These are phyloP conservation scores for Dendrolimus houi DNA, from an alignment of 2,888 invertebrate species.

Conservation along the genomic window DNA sequence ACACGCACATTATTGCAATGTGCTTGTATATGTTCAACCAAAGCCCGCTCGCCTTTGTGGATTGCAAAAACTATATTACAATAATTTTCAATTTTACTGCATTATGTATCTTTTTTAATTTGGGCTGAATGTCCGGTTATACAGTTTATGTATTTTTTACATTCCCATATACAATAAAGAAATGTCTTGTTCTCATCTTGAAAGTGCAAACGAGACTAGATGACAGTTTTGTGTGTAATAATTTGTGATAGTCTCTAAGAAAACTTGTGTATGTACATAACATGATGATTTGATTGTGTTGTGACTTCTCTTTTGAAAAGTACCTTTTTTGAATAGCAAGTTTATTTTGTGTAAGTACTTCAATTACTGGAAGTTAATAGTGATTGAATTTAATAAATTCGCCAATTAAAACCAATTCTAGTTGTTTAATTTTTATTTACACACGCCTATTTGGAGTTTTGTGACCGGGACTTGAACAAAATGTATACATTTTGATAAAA, in stretches of 20 bases:
- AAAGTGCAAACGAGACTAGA: slow-evolving; percentile 15
- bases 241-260: slow-evolving; percentile 40
- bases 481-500: too few species aligned
- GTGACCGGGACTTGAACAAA: too few species aligned
- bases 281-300: slow-evolving; percentile 38
- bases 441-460: too few species aligned
- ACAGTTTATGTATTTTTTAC: slow-evolving; percentile 21
- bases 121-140: too few species aligned
- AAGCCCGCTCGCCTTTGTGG: too few species aligned
- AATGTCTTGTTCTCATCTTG: too few species aligned
- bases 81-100: too few species aligned
- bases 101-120: too few species aligned
- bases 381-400: slow-evolving; percentile 76
- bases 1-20: too few species aligned
- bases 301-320: slow-evolving; percentile 45
- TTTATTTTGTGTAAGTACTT: slow-evolving; percentile 64
- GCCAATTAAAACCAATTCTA: slow-evolving; percentile 38
- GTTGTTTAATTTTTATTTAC: slow-evolving; percentile 40
- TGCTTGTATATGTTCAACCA: too few species aligned
- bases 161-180: slow-evolving; percentile 30
- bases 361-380: slow-evolving; percentile 67
- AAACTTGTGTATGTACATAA: slow-evolving; percentile 39
- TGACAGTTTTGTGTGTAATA: slow-evolving; percentile 30
- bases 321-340: slow-evolving; percentile 51
- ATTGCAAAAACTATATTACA: too few species aligned